Evolutionary conservation across 2,113 vertebrate genomes (phyloP).

Genomic region (Triplophysa siluroides): DNA sequence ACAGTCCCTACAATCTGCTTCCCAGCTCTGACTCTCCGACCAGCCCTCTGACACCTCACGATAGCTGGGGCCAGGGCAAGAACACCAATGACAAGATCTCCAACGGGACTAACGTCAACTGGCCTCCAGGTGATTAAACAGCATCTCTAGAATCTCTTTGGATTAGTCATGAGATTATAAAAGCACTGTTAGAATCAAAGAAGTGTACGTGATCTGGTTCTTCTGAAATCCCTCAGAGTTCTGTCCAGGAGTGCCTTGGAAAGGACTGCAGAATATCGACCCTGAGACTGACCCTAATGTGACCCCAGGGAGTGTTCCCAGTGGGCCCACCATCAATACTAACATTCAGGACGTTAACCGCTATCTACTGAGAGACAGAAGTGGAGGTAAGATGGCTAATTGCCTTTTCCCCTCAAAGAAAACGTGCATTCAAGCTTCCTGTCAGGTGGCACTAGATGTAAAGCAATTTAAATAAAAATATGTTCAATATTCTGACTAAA

Average conservation of each 20-base stretch:
- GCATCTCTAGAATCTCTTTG: neutral
- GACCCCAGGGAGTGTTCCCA: constrained; percentile 96
- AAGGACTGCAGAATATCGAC: constrained; percentile 98
- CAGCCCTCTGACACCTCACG: constrained; percentile 88
- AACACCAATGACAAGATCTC: constrained; percentile 91
- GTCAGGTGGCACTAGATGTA: neutral
- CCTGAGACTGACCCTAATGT: constrained; percentile 97
- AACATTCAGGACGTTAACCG: constrained; percentile 98
- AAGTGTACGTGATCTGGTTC: neutral
- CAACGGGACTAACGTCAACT: constrained; percentile 96
- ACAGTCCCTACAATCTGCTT: constrained; percentile 87
- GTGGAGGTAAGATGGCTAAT: constrained; percentile 80
- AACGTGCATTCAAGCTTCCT: neutral
- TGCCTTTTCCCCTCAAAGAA: neutral
- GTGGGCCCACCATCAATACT: constrained; percentile 95
- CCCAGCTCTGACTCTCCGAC: constrained; percentile 87
- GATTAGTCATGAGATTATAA: neutral
- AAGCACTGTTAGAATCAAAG: neutral
- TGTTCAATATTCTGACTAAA: too few species aligned
- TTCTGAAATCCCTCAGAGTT: constrained; percentile 79
- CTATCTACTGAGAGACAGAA: constrained; percentile 91
- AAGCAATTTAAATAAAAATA: neutral
- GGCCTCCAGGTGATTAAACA: constrained; percentile 88
- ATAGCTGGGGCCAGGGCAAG: constrained; percentile 97
- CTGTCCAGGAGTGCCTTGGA: constrained; percentile 98